phyloP scores from a whole-genome alignment of 1,140 invertebrate species.

The Harlomillsia oculata region DNA sequence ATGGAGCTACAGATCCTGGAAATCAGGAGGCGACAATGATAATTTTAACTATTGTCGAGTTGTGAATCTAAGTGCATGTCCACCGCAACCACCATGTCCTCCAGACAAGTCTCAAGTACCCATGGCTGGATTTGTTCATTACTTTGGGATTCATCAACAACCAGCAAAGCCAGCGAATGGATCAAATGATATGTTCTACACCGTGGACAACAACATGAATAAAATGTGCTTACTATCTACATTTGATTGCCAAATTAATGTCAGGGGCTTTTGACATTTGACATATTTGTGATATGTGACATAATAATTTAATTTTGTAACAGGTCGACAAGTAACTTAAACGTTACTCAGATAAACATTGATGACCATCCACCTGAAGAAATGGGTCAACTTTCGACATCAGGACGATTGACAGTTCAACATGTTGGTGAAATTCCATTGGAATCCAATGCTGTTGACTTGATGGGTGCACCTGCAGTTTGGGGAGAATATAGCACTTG shows the following conservation, averaged over 20 bases:
- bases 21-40: slow-evolving; percentile 40
- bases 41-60: slow-evolving; percentile 35
- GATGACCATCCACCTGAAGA: too few relatives aligned
- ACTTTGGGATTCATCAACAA: too few relatives aligned
- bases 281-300: too few relatives aligned
- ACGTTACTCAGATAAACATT: too few relatives aligned
- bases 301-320: slow-evolving; percentile 3
- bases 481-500: too few relatives aligned
- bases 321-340: slow-evolving; percentile 24
- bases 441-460: too few relatives aligned
- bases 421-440: too few relatives aligned
- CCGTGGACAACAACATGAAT: slow-evolving; percentile 58
- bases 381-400: too few relatives aligned
- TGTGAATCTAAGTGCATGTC: slow-evolving; percentile 45
- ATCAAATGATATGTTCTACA: slow-evolving; percentile 10
- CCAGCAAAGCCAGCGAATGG: slow-evolving; percentile 1
- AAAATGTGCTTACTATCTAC: slow-evolving; percentile 36
- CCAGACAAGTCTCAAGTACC: not conserved
- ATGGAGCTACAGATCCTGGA: slow-evolving; percentile 59
- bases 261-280: not conserved
- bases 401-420: too few relatives aligned
- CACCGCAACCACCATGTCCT: slow-evolving; percentile 37
- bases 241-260: not conserved
- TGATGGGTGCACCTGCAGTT: too few relatives aligned
- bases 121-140: too few relatives aligned